Percentiles rank a stretch among this genome's conserved stretches.
Conservation (phyloP, 92 coral and sea anemone species). For the Epizoanthus ramosus region DNA sequence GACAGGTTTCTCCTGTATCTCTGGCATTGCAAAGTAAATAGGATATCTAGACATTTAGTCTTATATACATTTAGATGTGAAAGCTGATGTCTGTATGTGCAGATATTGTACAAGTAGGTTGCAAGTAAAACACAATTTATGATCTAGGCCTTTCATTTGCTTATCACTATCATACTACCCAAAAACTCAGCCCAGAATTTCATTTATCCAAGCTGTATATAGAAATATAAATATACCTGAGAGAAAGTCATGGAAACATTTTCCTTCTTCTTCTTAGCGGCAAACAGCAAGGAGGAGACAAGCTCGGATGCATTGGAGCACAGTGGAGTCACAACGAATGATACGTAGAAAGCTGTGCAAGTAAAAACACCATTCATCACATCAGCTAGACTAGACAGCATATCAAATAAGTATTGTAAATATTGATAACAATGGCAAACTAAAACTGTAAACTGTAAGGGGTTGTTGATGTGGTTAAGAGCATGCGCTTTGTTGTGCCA, state of each 20-base stretch:
- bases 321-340: slow-evolving; percentile 96
- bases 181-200: not conserved
- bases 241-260: slow-evolving; percentile 98
- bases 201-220: not conserved
- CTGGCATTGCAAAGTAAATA: no score
- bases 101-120: no score
- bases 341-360: slow-evolving; percentile 88
- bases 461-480: no score
- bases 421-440: no score
- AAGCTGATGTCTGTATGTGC: no score
- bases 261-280: slow-evolving; percentile 97
- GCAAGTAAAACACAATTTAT: not conserved
- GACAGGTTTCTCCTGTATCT: no score
- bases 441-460: no score
- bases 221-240: slow-evolving; percentile 63
- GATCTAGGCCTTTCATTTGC: not conserved
- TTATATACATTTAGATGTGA: no score
- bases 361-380: not conserved
- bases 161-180: not conserved
- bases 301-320: slow-evolving; percentile 99
- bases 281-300: slow-evolving; percentile 93
- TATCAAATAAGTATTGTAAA: no score
- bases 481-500: no score
- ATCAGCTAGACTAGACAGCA: not conserved
- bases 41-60: no score